A percentile compares a stretch with the other conserved stretches of the same genome.
Conservation (phyloP, 1,140 invertebrate genomes). For the Hycleus cichorii region DNA sequence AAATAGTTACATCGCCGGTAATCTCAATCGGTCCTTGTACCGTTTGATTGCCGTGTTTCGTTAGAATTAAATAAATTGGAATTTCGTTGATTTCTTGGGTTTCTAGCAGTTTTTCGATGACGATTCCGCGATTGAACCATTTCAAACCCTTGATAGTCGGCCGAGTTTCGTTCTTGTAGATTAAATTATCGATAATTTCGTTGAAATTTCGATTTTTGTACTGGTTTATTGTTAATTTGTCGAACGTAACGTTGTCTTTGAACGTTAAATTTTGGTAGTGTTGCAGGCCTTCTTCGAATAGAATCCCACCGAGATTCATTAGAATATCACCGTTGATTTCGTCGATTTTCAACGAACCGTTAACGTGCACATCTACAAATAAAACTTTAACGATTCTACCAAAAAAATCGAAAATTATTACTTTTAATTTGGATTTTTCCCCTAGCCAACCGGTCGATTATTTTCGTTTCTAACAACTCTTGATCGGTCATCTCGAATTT, state of each 20-base stretch:
- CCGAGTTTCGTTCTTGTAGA: constrained; percentile 33
- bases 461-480: constrained; percentile 9
- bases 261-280: constrained; percentile 10
- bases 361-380: constrained; percentile 22
- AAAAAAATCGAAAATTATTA: constrained; percentile 9
- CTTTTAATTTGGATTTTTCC: constrained; percentile 22
- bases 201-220: constrained; percentile 27
- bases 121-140: constrained; percentile 28
- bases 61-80: constrained; percentile 30
- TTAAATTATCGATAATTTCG: constrained; percentile 21
- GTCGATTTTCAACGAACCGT: constrained; percentile 18
- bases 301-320: not conserved
- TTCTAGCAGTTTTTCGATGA: constrained; percentile 32
- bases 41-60: constrained; percentile 27
- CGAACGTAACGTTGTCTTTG: constrained; percentile 27
- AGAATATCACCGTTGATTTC: constrained; percentile 18
- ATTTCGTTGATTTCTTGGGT: constrained; percentile 31
- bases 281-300: not conserved
- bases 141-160: constrained; percentile 21
- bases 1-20: constrained; percentile 29
- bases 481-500: constrained; percentile 8
- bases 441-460: constrained; percentile 12
- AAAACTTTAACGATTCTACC: not conserved
- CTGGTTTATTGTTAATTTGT: constrained; percentile 25
- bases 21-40: constrained; percentile 28